Conservation (phyloP, 2,797 vertebrate genomes). For the Pogoniulus pusillus region DNA sequence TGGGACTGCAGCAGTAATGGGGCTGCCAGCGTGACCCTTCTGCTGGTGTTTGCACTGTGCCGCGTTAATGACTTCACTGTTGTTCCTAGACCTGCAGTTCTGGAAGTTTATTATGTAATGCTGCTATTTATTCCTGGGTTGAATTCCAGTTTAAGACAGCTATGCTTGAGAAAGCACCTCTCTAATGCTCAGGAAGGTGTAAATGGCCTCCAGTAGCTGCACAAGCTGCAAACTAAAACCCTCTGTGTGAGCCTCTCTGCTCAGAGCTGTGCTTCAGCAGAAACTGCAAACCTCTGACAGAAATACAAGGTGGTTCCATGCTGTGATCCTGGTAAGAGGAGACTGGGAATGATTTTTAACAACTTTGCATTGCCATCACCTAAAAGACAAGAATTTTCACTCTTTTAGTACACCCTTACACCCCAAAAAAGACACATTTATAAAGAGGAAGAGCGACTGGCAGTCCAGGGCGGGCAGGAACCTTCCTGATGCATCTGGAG, state of each 20-base stretch:
- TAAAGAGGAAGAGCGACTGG: background rate
- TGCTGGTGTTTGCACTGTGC: background rate
- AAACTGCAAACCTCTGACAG: background rate
- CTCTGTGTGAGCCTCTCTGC: background rate
- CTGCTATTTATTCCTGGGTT: slow-evolving; percentile 30
- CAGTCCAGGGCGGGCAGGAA: background rate
- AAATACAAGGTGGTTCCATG: background rate
- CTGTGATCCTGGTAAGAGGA: slow-evolving; percentile 12
- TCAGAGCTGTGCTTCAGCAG: background rate
- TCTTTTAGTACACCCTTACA: background rate
- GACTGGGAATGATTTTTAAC: background rate
- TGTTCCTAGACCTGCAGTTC: background rate
- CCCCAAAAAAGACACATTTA: background rate
- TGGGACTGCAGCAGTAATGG: background rate
- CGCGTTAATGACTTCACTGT: background rate
- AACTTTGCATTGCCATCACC: background rate
- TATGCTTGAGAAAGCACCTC: slow-evolving; percentile 1
- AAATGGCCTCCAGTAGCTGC: background rate
- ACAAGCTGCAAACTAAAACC: background rate
- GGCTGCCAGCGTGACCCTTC: fast-evolving
- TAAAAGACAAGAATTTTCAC: background rate
- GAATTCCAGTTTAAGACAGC: slow-evolving; percentile 30
- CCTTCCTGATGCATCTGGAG: background rate
- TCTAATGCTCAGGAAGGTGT: slow-evolving; percentile 8
- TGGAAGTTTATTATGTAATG: background rate